Base-by-base conservation (phyloP, 2,888 invertebrate species). In the Polydrusus tereticollis region DNA sequence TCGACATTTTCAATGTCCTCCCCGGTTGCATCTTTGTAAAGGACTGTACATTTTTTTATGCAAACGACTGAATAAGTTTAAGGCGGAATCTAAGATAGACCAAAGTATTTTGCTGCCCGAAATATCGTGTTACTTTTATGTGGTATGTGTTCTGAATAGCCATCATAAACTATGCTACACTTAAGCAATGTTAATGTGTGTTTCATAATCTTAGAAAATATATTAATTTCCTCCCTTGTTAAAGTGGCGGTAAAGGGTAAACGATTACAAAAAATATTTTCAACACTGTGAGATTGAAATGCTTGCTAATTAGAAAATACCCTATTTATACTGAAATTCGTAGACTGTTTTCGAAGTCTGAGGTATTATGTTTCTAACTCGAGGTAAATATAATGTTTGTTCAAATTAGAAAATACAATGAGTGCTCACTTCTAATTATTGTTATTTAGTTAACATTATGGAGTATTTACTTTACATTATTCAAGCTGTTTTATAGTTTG, bases 361-460 rank as follows among this genome's bases (percentile, higher is more conserved):
- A 55, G 52, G 52, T 55, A 55, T 29, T 26, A 29, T 55, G 16
- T 55, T 55, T 29, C 29, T 16, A 55, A 33, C 29, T 55, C 16
- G 52, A 16, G 29, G 29, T 29, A 29, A 29, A 55, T 29, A 55
- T 12, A 55, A 29, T 55, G 29, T 55, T 33, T 55, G 29, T 33
- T 29, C 16, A 18, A 29, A 16, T 55, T 29, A 14, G 14, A 55
- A 52, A 55, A 55, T 29, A 55, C 52, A 55, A 18, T 21, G 23
- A 47, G 23, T 29, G 52, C 18, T 29, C 29, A 16, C 16, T 55
- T 29, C 52, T 52, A 52, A 55, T 29, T n/a, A n/a, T n/a, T 29
- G 29, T 55, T 29, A 52, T 52, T 52, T 52, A 52, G 26, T 52
- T 52, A 26, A 52, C 16, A 7, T 52, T 29, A 52, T 0, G 52